Conservation (phyloP, 2,113 vertebrate species). For the Craseonycteris thonglongyai region DNA sequence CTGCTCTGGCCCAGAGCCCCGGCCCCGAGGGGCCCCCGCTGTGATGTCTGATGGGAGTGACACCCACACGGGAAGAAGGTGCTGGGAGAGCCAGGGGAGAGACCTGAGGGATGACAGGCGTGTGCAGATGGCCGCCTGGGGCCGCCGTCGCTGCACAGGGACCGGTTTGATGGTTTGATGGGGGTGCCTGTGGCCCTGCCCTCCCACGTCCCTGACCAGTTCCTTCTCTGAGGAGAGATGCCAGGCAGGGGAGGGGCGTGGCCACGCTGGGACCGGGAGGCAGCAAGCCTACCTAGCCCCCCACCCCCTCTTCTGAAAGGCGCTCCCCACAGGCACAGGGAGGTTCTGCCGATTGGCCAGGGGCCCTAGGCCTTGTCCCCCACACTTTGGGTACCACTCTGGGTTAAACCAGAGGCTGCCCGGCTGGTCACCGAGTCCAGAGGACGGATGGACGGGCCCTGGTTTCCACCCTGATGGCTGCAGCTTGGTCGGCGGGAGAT, state of each 20-base stretch:
- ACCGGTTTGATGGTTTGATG: rapidly evolving
- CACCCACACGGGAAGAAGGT: background rate
- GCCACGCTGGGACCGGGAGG: background rate
- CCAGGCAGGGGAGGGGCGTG: rapidly evolving
- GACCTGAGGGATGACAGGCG: rapidly evolving
- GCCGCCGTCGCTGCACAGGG: rapidly evolving
- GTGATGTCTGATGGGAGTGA: background rate
- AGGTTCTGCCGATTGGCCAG: background rate
- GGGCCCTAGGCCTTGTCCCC: background rate
- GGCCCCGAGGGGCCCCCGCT: rapidly evolving
- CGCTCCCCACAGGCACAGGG: background rate
- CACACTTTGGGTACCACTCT: rapidly evolving
- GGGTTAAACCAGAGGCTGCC: background rate
- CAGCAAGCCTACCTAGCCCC: rapidly evolving
- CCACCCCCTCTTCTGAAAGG: rapidly evolving
- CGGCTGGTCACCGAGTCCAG: rapidly evolving
- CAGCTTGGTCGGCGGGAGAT: rapidly evolving
- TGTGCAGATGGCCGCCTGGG: rapidly evolving
- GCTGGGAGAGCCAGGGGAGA: rapidly evolving
- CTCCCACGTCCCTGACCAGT: too few relatives aligned
- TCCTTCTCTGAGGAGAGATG: background rate
- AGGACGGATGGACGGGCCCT: rapidly evolving
- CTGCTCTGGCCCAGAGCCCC: background rate
- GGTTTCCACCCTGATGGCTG: background rate
- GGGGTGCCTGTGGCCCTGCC: background rate